phyloP scores from a whole-genome alignment of 2,113 vertebrate species.

The Natator depressus region DNA sequence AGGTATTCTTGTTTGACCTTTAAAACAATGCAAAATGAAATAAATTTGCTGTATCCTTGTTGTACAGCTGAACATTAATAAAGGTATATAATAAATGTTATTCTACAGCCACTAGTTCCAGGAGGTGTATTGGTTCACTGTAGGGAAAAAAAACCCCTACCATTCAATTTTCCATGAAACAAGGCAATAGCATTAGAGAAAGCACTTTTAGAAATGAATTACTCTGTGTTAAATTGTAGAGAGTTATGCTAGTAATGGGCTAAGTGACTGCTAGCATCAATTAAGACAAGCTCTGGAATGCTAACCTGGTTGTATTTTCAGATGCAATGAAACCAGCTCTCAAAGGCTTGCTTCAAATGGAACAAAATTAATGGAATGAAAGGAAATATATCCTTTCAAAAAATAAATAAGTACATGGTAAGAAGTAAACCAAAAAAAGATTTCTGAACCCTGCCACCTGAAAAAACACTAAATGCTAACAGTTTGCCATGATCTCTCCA shows the following conservation, averaged over 20 bases:
- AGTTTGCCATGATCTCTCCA: constrained; percentile 25
- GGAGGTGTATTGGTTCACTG: background rate
- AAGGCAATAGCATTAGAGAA: background rate
- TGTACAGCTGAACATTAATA: background rate
- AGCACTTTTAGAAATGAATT: constrained; percentile 9
- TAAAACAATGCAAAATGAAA: constrained; percentile 15
- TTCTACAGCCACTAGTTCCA: fast-evolving
- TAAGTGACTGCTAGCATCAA: background rate
- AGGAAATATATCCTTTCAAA: constrained; percentile 25
- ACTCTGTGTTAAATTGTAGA: constrained; percentile 5
- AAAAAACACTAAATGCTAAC: background rate
- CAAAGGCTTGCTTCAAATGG: background rate
- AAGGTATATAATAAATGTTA: background rate
- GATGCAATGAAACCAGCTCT: background rate
- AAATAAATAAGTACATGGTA: background rate
- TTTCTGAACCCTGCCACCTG: background rate
- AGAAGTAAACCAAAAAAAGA: background rate
- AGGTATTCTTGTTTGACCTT: constrained; percentile 50
- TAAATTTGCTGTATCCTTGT: background rate
- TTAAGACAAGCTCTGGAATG: background rate
- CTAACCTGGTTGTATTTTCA: background rate
- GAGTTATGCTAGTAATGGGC: background rate
- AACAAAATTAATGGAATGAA: constrained; percentile 13
- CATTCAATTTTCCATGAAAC: background rate
- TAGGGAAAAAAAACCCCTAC: background rate